These are phyloP conservation scores for Trichogramma dendrolimi DNA, from an alignment of 2,888 invertebrate genomes.

Conservation along the genomic window DNA sequence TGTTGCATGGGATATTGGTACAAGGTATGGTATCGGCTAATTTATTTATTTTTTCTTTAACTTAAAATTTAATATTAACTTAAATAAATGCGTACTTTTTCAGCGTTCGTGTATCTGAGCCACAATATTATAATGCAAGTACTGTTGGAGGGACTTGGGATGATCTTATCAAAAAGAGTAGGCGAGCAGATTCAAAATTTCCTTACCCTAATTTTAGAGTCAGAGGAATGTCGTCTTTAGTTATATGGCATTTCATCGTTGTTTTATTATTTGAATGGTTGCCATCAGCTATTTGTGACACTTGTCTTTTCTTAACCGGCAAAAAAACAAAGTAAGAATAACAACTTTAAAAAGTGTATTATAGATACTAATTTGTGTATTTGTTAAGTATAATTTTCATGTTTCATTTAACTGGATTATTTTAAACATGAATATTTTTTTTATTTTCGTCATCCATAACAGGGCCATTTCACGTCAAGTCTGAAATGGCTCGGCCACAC, in stretches of 20 bases:
- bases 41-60: not conserved
- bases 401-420: too few species aligned
- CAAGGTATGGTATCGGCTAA: constrained; percentile 29
- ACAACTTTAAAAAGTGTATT: not conserved
- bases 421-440: too few species aligned
- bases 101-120: constrained; percentile 26
- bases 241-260: constrained; percentile 36
- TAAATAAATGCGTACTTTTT: not conserved
- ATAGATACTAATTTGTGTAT: not conserved
- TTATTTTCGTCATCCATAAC: too few species aligned
- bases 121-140: constrained; percentile 38
- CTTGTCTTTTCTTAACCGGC: constrained; percentile 31
- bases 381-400: not conserved
- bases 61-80: not conserved
- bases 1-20: constrained; percentile 39
- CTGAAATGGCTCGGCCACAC: too few species aligned
- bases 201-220: constrained; percentile 44
- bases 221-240: constrained; percentile 40
- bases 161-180: constrained; percentile 38
- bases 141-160: constrained; percentile 41
- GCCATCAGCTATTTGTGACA: constrained; percentile 42
- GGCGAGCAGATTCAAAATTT: constrained; percentile 36
- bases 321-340: constrained; percentile 40
- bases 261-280: constrained; percentile 43
- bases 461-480: too few species aligned